Evolutionary conservation across 2,797 vertebrate genomes (phyloP).

Genomic region (Sebastes diaconus): DNA sequence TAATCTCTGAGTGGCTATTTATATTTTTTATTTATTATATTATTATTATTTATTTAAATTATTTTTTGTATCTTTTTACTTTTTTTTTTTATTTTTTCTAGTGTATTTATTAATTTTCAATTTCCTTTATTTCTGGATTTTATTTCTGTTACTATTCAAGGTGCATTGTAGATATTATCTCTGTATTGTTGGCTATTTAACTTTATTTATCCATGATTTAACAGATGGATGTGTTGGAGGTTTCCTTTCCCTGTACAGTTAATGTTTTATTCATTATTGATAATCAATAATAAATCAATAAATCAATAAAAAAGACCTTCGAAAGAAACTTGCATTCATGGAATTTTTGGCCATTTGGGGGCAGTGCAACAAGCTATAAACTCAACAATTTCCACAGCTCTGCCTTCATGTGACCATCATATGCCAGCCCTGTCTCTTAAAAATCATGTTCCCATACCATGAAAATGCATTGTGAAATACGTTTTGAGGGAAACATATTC

Average conservation of each 20-base stretch:
- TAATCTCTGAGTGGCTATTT: not conserved
- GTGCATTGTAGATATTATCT: not conserved
- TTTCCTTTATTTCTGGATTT: not conserved
- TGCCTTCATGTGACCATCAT: not conserved
- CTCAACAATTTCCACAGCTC: not conserved
- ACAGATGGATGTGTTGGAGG: no score
- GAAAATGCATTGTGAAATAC: accelerated
- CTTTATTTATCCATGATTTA: not conserved
- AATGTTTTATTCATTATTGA: no score
- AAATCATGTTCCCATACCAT: no score
- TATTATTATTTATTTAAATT: no score
- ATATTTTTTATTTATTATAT: no score
- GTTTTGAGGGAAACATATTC: no score
- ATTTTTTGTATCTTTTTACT: no score
- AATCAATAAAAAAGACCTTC: no score
- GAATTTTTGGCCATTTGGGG: not conserved
- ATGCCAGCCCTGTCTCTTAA: no score
- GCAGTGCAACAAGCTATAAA: not conserved
- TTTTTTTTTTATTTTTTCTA: no score
- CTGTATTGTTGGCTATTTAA: not conserved
- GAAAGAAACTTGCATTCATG: not conserved
- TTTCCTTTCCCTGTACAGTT: no score
- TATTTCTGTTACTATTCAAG: not conserved
- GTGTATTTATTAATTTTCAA: not conserved
- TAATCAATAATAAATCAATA: no score